Evolutionary conservation across 2,888 invertebrate genomes (phyloP), one percentile per base, ranked within the genome.

Genomic region (Itoplectis maculator): DNA sequence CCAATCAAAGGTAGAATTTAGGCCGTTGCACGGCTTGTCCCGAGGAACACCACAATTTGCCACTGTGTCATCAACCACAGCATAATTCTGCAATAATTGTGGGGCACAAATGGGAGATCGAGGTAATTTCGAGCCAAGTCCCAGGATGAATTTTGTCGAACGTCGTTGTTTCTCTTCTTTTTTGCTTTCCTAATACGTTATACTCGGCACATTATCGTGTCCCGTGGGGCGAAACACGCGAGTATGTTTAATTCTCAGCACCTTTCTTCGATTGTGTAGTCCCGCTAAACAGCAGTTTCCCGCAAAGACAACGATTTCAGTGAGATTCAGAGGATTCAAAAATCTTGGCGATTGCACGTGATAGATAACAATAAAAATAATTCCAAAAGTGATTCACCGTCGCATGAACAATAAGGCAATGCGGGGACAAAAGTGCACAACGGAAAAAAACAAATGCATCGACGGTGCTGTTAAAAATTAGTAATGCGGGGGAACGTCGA

Each of bases 1-100:
- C 63, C 42, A 9, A 51, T 68, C 74, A 23, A 73, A 51, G 63
- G 66, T 51, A 59, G 45, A 54, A 56, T 83, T 83, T 83, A 83
- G 83, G 79, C 79, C 79, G 18, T 80, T 80, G 37, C 54, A 56
- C 76, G 79, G 77, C 83, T 73, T 61, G n/a, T 29, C 3, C 69
- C 5, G 29, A 82, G 79, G 76, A 82, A 82, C 72, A 66, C 42
- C 63, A 9, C 11, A 54, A 37, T 40, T 76, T 59, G 23, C 59
- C 40, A 47, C 9, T 18, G 18, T 18, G 9, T 51, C 51, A 0
- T 20, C 37, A 61, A 61, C 15, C 61, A n/a, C n/a, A n/a, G 61
- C 23, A 23, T 20, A 37, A 61, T 40, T 61, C 18, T 37, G 37
- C 15, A 15, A 37, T 37, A 37, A 37, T 23, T 15, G 18, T 6